A percentile compares a stretch with the other conserved stretches of the same genome.
These are phyloP conservation scores for Chiloscyllium plagiosum DNA, from an alignment of 2,113 vertebrate species.

Conservation along the genomic window DNA sequence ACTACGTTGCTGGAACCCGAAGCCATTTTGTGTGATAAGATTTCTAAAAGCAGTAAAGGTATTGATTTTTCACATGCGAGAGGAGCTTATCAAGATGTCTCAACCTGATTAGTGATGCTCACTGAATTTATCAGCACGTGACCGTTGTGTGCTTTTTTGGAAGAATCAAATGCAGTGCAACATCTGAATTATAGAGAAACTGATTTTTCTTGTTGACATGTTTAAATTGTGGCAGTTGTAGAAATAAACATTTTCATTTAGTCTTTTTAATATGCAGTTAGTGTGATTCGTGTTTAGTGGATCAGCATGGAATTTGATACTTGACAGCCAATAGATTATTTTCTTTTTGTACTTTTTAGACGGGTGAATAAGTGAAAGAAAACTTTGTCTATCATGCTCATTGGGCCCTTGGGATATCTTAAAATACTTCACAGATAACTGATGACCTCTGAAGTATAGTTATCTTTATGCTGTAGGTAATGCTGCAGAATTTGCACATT, in stretches of 20 bases:
- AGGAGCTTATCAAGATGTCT: neutral
- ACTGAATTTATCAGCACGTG: neutral
- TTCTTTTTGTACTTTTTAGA: neutral
- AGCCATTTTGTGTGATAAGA: neutral
- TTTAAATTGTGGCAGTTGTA: neutral
- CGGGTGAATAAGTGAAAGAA: neutral
- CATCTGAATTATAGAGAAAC: neutral
- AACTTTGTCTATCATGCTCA: neutral
- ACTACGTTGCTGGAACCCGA: neutral
- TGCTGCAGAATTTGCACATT: neutral
- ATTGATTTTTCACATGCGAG: neutral
- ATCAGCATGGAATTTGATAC: neutral
- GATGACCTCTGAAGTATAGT: neutral
- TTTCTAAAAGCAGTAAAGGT: neutral
- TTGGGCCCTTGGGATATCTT: neutral
- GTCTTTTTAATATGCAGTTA: neutral
- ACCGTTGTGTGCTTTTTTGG: neutral
- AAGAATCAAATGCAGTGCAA: neutral
- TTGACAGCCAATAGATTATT: neutral
- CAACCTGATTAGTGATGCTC: neutral
- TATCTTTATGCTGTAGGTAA: neutral
- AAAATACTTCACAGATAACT: neutral
- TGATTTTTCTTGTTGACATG: neutral
- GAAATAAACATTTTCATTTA: neutral
- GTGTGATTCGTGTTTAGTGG: neutral